Evolutionary conservation across 2,797 vertebrate species (phyloP).

Genomic region (Pseudochirops corinnae): DNA sequence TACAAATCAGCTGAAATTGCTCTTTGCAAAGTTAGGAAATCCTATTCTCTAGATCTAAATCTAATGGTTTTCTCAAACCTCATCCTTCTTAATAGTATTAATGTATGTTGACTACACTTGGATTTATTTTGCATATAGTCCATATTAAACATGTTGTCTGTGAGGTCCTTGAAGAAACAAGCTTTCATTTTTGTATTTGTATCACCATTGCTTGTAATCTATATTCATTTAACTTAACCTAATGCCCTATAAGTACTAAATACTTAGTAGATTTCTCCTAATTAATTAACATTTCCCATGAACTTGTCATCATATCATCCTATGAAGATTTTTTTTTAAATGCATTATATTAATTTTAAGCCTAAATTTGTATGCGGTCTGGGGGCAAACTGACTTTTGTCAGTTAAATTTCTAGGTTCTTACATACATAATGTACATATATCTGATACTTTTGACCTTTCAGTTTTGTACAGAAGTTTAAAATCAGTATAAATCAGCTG

Average conservation of each 20-base stretch:
- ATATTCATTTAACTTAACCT: background rate
- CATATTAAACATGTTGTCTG: background rate
- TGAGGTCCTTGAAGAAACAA: background rate
- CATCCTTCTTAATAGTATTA: background rate
- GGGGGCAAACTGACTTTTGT: background rate
- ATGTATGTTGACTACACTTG: background rate
- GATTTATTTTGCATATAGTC: background rate
- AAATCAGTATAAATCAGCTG: background rate
- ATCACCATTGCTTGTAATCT: background rate
- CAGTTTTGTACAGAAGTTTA: background rate
- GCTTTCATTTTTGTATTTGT: background rate
- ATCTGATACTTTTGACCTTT: background rate
- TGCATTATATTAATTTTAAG: background rate
- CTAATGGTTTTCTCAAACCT: background rate
- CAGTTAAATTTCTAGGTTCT: background rate
- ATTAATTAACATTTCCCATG: background rate
- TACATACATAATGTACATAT: background rate
- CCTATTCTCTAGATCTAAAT: background rate
- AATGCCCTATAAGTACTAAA: background rate
- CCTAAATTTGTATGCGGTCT: background rate
- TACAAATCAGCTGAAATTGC: background rate
- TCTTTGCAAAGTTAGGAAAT: background rate
- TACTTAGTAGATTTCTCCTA: background rate
- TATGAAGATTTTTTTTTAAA: background rate
- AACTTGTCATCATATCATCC: background rate